A percentile compares a stretch with the other conserved stretches of the same genome.
Evolutionary conservation across 2,888 invertebrate species (phyloP).

Genomic region (Dynastes tityus): DNA sequence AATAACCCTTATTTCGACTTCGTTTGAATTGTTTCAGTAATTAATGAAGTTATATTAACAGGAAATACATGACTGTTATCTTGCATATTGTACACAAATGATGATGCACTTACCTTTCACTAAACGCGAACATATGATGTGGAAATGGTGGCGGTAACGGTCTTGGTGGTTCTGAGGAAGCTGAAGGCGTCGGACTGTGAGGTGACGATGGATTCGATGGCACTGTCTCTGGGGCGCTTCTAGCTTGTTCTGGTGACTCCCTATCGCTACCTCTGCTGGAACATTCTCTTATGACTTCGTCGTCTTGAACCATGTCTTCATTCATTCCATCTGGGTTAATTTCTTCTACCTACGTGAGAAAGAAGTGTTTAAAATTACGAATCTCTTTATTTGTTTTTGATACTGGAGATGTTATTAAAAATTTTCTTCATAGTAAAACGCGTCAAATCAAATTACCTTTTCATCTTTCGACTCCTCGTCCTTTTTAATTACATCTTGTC

Average conservation of each 20-base stretch:
- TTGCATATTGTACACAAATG: too few relatives aligned
- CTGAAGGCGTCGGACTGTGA: slow-evolving; percentile 75
- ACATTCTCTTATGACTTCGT: slow-evolving; percentile 65
- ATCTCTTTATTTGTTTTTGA: too few relatives aligned
- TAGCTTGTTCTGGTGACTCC: slow-evolving; percentile 60
- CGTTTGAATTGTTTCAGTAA: background rate
- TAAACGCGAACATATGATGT: slow-evolving; percentile 80
- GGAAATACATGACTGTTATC: too few relatives aligned
- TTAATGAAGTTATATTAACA: too few relatives aligned
- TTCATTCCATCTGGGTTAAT: slow-evolving; percentile 58
- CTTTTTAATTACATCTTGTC: slow-evolving; percentile 78
- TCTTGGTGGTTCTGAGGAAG: slow-evolving; percentile 76
- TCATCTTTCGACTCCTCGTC: slow-evolving; percentile 75
- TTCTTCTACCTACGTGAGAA: slow-evolving; percentile 61
- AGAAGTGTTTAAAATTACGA: background rate
- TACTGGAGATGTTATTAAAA: too few relatives aligned
- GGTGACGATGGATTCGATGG: slow-evolving; percentile 68
- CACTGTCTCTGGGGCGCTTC: slow-evolving; percentile 61
- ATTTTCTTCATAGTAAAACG: too few relatives aligned
- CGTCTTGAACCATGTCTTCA: slow-evolving; percentile 61
- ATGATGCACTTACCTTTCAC: slow-evolving; percentile 71
- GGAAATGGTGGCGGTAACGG: slow-evolving; percentile 76
- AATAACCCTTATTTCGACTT: background rate
- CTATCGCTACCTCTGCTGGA: slow-evolving; percentile 66
- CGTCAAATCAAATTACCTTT: slow-evolving; percentile 69